A percentile compares a stretch with the other conserved stretches of the same genome.
Conservation (phyloP, 35 echinoderm and acorn worm species). For the Lytechinus variegatus region DNA sequence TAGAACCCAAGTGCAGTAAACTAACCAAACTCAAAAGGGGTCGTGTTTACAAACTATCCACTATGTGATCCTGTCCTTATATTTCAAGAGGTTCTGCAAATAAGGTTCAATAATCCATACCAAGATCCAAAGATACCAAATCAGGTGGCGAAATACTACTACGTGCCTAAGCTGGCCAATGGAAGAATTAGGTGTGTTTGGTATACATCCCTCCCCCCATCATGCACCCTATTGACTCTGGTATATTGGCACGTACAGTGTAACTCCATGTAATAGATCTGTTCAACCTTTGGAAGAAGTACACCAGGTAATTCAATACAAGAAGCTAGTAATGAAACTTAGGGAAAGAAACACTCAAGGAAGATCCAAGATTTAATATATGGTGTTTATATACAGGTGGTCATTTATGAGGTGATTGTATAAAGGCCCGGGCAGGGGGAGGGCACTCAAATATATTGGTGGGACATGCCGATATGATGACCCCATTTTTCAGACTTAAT, state of each 20-base stretch:
- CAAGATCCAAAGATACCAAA: not conserved
- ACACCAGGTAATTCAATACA: not conserved
- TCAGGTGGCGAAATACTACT: not conserved
- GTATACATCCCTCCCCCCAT: not conserved
- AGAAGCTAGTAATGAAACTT: not conserved
- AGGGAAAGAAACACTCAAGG: too few species aligned
- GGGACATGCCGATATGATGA: too few species aligned
- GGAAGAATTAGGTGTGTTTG: constrained; percentile 1
- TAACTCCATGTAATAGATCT: not conserved
- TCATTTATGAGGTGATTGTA: too few species aligned
- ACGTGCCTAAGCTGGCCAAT: not conserved
- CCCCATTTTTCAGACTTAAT: too few species aligned
- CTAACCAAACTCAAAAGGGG: not conserved
- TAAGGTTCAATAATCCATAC: not conserved
- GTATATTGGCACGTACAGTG: not conserved
- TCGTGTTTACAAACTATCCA: not conserved
- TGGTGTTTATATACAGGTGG: too few species aligned
- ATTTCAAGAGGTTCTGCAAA: constrained; percentile 18
- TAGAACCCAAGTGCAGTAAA: not conserved
- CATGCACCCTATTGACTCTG: not conserved
- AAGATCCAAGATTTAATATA: not conserved
- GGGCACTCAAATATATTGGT: too few species aligned
- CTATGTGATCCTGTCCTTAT: not conserved
- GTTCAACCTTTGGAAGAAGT: not conserved
- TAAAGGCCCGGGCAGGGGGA: too few species aligned